Evolutionary conservation across 2,113 vertebrate species (phyloP).

Genomic region (Bombycilla garrulus): DNA sequence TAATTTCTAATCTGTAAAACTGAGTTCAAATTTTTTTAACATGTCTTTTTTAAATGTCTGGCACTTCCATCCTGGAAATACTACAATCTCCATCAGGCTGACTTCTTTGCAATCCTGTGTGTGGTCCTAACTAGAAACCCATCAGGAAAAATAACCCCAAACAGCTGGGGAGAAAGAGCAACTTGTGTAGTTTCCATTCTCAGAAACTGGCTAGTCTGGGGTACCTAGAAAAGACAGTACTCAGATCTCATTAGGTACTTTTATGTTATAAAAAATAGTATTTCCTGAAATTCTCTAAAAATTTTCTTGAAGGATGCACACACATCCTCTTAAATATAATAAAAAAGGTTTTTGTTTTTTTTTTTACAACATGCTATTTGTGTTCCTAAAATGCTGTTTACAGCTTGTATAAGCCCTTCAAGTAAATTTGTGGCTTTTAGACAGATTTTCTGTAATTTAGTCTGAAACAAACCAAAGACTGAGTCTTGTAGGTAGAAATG

Average conservation of each 20-base stretch:
- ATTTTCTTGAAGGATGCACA: background rate
- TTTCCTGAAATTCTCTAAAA: background rate
- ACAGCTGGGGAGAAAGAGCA: background rate
- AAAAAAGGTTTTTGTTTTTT: background rate
- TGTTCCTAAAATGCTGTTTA: background rate
- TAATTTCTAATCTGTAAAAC: conserved; percentile 15
- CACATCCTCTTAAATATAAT: background rate
- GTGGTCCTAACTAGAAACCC: background rate
- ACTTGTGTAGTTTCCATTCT: background rate
- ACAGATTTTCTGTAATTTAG: background rate
- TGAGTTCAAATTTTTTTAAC: background rate
- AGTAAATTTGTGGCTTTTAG: background rate
- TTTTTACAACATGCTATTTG: background rate
- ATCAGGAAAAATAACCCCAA: background rate
- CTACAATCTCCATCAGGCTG: background rate
- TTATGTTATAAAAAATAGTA: background rate
- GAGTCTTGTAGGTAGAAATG: background rate
- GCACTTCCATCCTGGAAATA: background rate
- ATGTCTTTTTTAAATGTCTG: background rate
- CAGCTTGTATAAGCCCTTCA: background rate
- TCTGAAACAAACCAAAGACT: background rate
- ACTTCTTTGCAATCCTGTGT: background rate
- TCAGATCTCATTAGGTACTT: background rate
- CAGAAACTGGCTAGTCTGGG: background rate
- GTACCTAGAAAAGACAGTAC: background rate